Evolutionary conservation across 2,797 vertebrate species (phyloP), one percentile per base, ranked within the genome.

Genomic region (Melopsittacus undulatus): DNA sequence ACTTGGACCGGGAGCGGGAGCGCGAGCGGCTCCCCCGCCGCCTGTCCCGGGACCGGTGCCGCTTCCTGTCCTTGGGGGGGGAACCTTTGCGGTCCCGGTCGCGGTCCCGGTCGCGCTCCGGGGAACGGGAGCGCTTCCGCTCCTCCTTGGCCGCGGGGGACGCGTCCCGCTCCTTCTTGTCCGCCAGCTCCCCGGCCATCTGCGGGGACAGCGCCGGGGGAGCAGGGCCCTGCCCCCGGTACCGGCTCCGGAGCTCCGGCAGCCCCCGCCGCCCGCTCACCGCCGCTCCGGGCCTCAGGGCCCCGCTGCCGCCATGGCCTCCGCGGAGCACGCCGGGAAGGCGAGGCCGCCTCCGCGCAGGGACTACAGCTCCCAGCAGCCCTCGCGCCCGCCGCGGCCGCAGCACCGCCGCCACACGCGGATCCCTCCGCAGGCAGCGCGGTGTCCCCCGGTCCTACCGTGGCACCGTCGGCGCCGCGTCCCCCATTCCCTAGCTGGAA

Each of bases 101-200:
- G 19, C 98, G 96, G 3, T 99, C 99, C 12, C 99, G 97, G 19
- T 99, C 98, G 13, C 98, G 89, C 5, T 98, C 98, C 4, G 98
- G 97, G 20, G 97, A 98, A 51, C 95, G 98, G 51, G 96, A 98
- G 42, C 97, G 98, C 96, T 90, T 99, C 98, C 97, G 98, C 98
- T 96, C 98, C 97, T 98, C 98, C 83, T 97, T 99, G 5, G 97
- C 97, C 11, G 98, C 97, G 12, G 98, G 97, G 48, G 99, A 99
- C 0, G 66, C 89, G 29, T 98, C 98, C 76, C 97, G 97, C 21
- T 99, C 99, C 92, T 99, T 99, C 97, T 98, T 99, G 73, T 99
- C 99, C 16, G 97, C 66, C 40, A 98, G 94, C 87, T 99, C 99
- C 29, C 99, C 99, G 52, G 98, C 99, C 99, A 99, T 99, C 99